These are phyloP conservation scores for Ricordea florida DNA, from an alignment of 92 coral and sea anemone species.

Conservation along the genomic window DNA sequence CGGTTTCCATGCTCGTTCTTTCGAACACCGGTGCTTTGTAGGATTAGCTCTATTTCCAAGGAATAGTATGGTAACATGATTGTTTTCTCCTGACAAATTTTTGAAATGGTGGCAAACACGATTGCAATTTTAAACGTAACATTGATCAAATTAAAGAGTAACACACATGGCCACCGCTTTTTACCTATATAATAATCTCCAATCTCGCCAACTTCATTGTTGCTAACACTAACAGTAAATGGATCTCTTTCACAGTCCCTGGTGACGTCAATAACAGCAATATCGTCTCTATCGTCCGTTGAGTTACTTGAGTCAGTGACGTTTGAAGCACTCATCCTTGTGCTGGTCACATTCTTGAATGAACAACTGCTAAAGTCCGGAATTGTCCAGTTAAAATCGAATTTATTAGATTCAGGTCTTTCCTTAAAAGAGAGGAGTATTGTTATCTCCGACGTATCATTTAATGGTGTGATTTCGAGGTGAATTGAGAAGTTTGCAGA, in stretches of 20 bases:
- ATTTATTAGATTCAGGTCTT: conserved; percentile 52
- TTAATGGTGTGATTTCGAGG: conserved; percentile 64
- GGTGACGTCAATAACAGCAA: conserved; percentile 24
- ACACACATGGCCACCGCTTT: background rate
- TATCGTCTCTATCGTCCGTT: conserved; percentile 1
- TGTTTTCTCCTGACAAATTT: no score
- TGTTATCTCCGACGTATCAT: conserved; percentile 30
- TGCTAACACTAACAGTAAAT: conserved; percentile 63
- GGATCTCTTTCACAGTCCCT: conserved; percentile 79
- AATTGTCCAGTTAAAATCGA: conserved; percentile 65
- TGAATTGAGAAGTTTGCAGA: conserved; percentile 65
- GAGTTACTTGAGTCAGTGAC: conserved; percentile 22
- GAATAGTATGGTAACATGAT: no score
- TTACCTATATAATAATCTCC: conserved; percentile 81
- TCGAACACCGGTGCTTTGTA: no score
- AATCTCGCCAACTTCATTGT: conserved; percentile 36
- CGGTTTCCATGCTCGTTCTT: no score
- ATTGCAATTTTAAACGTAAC: no score
- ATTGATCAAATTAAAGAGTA: no score
- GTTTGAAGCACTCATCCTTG: background rate
- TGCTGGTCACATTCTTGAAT: conserved; percentile 24
- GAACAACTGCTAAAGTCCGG: conserved; percentile 77
- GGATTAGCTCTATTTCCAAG: no score
- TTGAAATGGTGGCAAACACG: no score
- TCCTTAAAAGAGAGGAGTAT: conserved; percentile 52